Evolutionary conservation across 2,888 invertebrate species (phyloP).

Genomic region (Andrena flavipes): DNA sequence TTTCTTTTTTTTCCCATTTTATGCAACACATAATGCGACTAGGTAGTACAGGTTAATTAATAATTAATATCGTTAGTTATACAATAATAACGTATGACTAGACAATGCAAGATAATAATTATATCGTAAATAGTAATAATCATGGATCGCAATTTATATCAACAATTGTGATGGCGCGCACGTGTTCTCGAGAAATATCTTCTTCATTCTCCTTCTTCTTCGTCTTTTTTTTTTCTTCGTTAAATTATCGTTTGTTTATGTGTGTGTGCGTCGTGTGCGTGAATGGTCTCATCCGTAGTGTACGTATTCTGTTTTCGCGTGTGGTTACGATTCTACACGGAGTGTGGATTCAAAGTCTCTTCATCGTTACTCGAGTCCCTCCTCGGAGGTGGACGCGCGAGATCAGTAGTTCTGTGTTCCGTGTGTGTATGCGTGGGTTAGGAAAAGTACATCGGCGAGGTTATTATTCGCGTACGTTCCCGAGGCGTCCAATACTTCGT

Average conservation of each 20-base stretch:
- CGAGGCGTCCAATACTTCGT: conserved; percentile 37
- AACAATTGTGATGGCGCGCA: conserved; percentile 83
- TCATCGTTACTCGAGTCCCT: background rate
- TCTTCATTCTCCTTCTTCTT: conserved; percentile 20
- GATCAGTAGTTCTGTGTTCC: background rate
- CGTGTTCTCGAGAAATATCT: conserved; percentile 61
- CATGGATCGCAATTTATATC: conserved; percentile 85
- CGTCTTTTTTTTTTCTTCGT: conserved; percentile 4
- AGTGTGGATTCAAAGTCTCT: conserved; percentile 9
- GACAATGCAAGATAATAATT: conserved; percentile 85
- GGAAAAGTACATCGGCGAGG: conserved; percentile 33
- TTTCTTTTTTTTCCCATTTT: conserved; percentile 73
- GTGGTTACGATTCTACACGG: conserved; percentile 3
- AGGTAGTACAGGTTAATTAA: conserved; percentile 85
- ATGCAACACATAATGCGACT: conserved; percentile 85
- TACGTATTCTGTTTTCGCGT: conserved; percentile 24
- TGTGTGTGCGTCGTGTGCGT: conserved; percentile 58
- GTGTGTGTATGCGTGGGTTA: conserved; percentile 4
- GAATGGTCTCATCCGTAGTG: conserved; percentile 24
- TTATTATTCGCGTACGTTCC: conserved; percentile 34
- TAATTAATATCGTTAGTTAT: conserved; percentile 85
- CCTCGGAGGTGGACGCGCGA: conserved; percentile 3
- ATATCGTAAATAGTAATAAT: conserved; percentile 85
- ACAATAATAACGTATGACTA: conserved; percentile 85
- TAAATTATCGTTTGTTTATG: conserved; percentile 24